Percentiles rank a stretch among this genome's conserved stretches.
phyloP scores from a whole-genome alignment of 1,140 invertebrate species.

The Drosophila lacteicornis region DNA sequence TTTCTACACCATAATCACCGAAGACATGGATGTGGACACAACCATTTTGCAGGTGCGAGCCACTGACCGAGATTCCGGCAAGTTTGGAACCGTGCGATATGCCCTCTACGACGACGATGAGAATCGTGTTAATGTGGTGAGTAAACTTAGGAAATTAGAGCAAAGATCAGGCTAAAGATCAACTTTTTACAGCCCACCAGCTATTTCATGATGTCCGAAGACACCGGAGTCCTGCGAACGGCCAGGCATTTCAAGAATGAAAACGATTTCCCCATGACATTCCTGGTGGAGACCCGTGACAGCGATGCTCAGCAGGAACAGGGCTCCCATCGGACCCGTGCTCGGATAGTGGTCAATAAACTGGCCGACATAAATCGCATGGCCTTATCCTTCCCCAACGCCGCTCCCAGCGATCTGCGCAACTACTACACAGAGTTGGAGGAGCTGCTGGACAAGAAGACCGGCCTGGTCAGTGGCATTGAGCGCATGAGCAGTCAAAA shows the following conservation, averaged over 20 bases:
- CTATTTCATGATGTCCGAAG: constrained; percentile 91
- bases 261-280: constrained; percentile 89
- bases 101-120: constrained; percentile 84
- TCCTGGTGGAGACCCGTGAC: constrained; percentile 88
- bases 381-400: constrained; percentile 91
- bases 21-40: constrained; percentile 89
- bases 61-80: constrained; percentile 92
- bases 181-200: constrained; percentile 63
- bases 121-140: constrained; percentile 86
- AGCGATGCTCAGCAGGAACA: constrained; percentile 71
- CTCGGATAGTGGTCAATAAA: constrained; percentile 87
- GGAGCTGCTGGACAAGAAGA: constrained; percentile 90
- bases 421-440: constrained; percentile 88
- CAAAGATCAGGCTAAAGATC: not conserved
- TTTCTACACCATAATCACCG: constrained; percentile 90
- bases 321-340: constrained; percentile 73
- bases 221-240: constrained; percentile 90
- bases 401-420: constrained; percentile 89
- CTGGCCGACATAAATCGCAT: constrained; percentile 90
- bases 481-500: constrained; percentile 91
- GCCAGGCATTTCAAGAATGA: constrained; percentile 89
- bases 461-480: constrained; percentile 90
- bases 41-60: constrained; percentile 91
- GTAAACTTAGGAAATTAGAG: not conserved
- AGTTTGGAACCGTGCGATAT: constrained; percentile 91